Evolutionary conservation across 92 coral and sea anemone genomes (phyloP).

Genomic region (Heteractis magnifica): DNA sequence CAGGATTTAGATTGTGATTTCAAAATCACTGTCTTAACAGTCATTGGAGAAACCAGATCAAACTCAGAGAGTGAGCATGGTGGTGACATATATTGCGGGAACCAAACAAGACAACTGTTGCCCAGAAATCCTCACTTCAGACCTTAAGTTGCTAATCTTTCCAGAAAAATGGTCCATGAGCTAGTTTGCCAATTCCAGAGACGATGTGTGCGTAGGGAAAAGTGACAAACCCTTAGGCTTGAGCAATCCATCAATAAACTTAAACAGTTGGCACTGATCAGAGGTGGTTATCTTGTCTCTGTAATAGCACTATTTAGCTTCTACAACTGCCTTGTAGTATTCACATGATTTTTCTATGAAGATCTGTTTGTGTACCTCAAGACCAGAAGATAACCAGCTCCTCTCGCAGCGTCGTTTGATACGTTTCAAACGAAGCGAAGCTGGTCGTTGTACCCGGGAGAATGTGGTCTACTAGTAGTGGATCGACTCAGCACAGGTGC

Average conservation of each 20-base stretch:
- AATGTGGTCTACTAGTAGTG: background rate
- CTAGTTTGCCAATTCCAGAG: background rate
- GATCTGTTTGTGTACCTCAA: slow-evolving; percentile 8
- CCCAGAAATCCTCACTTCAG: background rate
- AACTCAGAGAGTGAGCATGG: slow-evolving; percentile 1
- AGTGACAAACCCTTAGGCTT: slow-evolving; percentile 14
- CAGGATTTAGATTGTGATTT: slow-evolving; percentile 22
- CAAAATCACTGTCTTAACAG: background rate
- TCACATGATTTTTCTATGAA: background rate
- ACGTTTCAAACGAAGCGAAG: background rate
- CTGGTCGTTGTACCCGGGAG: background rate
- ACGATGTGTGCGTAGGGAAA: background rate
- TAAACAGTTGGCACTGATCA: slow-evolving; percentile 18
- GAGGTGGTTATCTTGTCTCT: slow-evolving; percentile 9
- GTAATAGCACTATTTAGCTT: slow-evolving; percentile 1
- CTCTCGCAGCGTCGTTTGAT: slow-evolving; percentile 1
- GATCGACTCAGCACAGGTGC: background rate
- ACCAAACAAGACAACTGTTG: background rate
- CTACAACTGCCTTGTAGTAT: slow-evolving; percentile 7
- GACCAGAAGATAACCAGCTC: background rate
- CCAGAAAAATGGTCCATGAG: slow-evolving; percentile 9
- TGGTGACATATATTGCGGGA: background rate
- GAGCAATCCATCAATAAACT: slow-evolving; percentile 16
- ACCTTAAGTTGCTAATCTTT: slow-evolving; percentile 7
- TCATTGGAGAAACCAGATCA: slow-evolving; percentile 1